Evolutionary conservation across 2,113 vertebrate species (phyloP).

Genomic region (Poeciliopsis retropinna): DNA sequence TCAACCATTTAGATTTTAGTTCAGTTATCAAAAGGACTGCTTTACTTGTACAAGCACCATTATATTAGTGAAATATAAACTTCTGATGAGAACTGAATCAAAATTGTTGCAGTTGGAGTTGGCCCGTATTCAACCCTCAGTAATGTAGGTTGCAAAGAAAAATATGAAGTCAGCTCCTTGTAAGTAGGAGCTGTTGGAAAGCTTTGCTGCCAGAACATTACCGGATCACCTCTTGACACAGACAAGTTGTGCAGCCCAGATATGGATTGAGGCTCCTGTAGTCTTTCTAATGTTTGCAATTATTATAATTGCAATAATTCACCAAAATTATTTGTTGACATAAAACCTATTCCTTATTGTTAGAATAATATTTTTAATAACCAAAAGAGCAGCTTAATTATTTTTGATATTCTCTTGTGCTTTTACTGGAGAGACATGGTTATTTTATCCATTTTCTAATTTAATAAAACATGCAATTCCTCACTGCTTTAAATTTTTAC

Average conservation of each 20-base stretch:
- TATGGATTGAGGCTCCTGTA: conserved; percentile 42
- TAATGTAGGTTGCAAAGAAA: conserved; percentile 23
- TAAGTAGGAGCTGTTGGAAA: conserved; percentile 60
- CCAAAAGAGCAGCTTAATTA: conserved; percentile 3
- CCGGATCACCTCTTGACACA: conserved; percentile 55
- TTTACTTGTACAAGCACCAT: background rate
- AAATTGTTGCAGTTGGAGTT: conserved; percentile 12
- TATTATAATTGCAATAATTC: conserved; percentile 49
- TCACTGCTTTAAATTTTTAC: too few species aligned
- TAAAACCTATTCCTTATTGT: conserved; percentile 20
- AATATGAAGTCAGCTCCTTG: conserved; percentile 35
- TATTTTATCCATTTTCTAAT: too few species aligned
- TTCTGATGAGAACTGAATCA: background rate
- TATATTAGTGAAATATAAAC: too few species aligned
- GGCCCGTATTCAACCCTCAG: conserved; percentile 46
- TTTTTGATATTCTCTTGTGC: background rate
- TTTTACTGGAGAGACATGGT: too few species aligned
- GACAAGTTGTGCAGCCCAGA: conserved; percentile 14
- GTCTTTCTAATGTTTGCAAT: conserved; percentile 45
- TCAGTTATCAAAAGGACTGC: background rate
- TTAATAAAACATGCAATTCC: too few species aligned
- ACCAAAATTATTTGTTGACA: background rate
- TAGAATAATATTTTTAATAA: conserved; percentile 4
- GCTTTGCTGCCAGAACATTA: conserved; percentile 57
- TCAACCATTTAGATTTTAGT: background rate